A percentile compares a stretch with the other conserved stretches of the same genome.
Conservation (phyloP, 2,888 invertebrate genomes). For the Conistra vaccinii region DNA sequence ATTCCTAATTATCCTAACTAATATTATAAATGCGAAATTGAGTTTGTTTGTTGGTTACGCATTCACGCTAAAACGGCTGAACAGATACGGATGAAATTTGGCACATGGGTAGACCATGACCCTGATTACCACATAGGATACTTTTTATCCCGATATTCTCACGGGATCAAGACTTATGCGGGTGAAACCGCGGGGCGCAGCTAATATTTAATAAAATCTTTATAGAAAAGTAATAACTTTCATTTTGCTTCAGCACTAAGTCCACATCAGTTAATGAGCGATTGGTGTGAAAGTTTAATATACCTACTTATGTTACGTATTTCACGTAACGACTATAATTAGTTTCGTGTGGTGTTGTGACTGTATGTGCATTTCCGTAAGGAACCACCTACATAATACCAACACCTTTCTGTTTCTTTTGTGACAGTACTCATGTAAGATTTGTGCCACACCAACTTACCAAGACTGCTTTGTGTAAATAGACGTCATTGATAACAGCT, state of each 20-base stretch:
- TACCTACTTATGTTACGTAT: conserved; percentile 31
- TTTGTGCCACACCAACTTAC: conserved; percentile 13
- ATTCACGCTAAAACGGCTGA: too few relatives aligned
- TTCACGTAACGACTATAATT: conserved; percentile 42
- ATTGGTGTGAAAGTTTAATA: conserved; percentile 53
- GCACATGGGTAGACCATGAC: too few relatives aligned
- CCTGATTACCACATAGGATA: too few relatives aligned
- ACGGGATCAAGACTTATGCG: too few relatives aligned
- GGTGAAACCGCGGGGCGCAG: too few relatives aligned
- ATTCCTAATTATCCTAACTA: too few relatives aligned
- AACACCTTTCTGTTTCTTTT: conserved; percentile 11
- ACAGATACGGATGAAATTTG: too few relatives aligned
- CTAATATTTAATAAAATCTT: conserved; percentile 19
- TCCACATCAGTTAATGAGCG: conserved; percentile 45
- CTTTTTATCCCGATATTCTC: too few relatives aligned
- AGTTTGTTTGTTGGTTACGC: too few relatives aligned
- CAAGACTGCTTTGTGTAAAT: not conserved
- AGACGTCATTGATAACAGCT: not conserved
- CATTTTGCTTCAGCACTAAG: conserved; percentile 1
- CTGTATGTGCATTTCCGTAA: conserved; percentile 44
- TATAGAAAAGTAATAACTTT: conserved; percentile 14
- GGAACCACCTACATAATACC: conserved; percentile 12
- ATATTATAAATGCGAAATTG: too few relatives aligned
- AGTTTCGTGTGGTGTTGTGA: conserved; percentile 27
- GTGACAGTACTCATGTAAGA: conserved; percentile 13